phyloP scores from a whole-genome alignment of 2,888 invertebrate genomes.

The Lycaena phlaeas region DNA sequence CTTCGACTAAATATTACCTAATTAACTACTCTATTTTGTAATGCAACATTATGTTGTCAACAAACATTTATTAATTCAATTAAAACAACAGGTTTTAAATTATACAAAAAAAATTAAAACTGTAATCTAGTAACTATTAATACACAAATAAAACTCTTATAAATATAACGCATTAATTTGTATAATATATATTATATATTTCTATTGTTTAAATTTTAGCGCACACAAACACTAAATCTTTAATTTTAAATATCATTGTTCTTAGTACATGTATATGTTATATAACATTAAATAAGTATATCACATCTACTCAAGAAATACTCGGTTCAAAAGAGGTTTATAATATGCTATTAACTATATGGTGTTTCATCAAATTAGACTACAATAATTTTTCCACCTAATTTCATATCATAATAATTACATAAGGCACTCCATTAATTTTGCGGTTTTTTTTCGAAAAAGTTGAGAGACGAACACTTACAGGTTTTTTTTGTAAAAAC shows the following conservation, averaged over 20 bases:
- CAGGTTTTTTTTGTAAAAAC: constrained; percentile 44
- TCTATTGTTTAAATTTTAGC: constrained; percentile 28
- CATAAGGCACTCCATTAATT: constrained; percentile 74
- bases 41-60: constrained; percentile 16
- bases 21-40: constrained; percentile 16
- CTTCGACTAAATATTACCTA: constrained; percentile 21
- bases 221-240: constrained; percentile 36
- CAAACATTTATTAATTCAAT: constrained; percentile 8
- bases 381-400: constrained; percentile 70
- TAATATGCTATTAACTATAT: constrained; percentile 62
- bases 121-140: constrained; percentile 20
- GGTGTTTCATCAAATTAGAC: constrained; percentile 72
- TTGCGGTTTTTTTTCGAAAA: constrained; percentile 64
- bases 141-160: constrained; percentile 23
- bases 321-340: constrained; percentile 50
- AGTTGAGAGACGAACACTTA: constrained; percentile 47
- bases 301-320: constrained; percentile 53
- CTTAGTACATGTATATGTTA: constrained; percentile 26
- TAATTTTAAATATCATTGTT: constrained; percentile 22
- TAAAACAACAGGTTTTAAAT: constrained; percentile 16
- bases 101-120: constrained; percentile 15
- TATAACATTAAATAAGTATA: constrained; percentile 49
- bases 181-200: constrained; percentile 26
- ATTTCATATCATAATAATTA: constrained; percentile 69
- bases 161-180: constrained; percentile 28